phyloP scores from a whole-genome alignment of 1,140 invertebrate species.

The Cyrtorhinus lividipennis region DNA sequence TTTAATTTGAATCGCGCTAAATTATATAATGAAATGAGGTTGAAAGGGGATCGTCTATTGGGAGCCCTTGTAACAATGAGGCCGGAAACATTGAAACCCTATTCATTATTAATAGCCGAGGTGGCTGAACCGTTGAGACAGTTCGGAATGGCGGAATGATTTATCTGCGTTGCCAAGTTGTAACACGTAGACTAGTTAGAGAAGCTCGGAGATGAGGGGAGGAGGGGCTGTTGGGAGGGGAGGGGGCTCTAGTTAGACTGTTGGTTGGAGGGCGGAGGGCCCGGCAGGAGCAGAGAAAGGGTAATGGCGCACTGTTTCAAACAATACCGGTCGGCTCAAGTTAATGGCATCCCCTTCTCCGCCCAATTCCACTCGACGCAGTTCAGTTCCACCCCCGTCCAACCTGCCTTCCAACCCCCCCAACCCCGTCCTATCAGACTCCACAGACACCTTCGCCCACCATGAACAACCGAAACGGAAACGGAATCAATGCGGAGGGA shows the following conservation, averaged over 20 bases:
- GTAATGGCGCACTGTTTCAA: conserved; percentile 6
- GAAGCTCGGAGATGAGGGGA: background rate
- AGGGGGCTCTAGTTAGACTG: background rate
- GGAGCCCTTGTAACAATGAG: background rate
- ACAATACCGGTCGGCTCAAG: conserved; percentile 6
- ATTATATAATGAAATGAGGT: conserved; percentile 4
- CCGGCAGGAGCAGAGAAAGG: background rate
- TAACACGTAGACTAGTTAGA: conserved; percentile 9
- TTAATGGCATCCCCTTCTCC: background rate
- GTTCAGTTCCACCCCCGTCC: background rate
- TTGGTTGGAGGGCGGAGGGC: background rate
- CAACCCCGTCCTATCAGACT: too few species aligned
- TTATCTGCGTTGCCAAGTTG: conserved; percentile 4
- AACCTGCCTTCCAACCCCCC: too few species aligned
- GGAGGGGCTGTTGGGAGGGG: background rate
- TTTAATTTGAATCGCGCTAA: background rate
- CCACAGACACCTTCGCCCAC: background rate
- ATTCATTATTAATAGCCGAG: conserved; percentile 10
- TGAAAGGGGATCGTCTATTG: conserved; percentile 1
- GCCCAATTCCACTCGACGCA: background rate
- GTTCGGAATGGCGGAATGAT: conserved; percentile 8
- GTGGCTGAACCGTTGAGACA: conserved; percentile 8
- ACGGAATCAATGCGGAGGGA: too few species aligned
- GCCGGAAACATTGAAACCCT: conserved; percentile 4
- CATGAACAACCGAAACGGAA: background rate